These are phyloP conservation scores for Alouatta palliata DNA, from an alignment of 2,113 vertebrate species.

Conservation along the genomic window DNA sequence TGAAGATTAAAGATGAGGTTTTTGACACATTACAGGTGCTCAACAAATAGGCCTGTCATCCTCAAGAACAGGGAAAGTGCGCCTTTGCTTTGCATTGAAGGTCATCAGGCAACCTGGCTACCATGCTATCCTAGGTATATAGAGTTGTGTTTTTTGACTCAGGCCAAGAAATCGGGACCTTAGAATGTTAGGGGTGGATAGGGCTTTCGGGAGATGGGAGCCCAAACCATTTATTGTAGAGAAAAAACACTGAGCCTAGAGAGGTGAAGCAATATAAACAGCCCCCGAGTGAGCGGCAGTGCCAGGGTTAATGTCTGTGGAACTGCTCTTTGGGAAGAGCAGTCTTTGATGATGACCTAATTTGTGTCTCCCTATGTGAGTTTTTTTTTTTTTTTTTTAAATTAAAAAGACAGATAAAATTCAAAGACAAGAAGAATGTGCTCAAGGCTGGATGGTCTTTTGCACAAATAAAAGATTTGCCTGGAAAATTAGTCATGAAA, in stretches of 20 bases:
- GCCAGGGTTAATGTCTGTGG: not conserved
- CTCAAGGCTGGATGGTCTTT: conserved; percentile 80
- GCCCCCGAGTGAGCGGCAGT: not conserved
- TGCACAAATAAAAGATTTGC: conserved; percentile 80
- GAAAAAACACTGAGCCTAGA: not conserved
- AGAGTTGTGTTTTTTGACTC: not conserved
- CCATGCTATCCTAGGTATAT: not conserved
- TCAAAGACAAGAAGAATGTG: conserved; percentile 82
- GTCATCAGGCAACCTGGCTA: not conserved
- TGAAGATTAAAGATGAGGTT: conserved; percentile 20
- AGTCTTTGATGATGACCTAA: conserved; percentile 73
- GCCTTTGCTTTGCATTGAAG: conserved; percentile 14
- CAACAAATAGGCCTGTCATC: conserved; percentile 13
- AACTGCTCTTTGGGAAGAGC: conserved; percentile 15
- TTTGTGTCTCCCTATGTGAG: conserved; percentile 44
- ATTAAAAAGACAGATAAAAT: conserved; percentile 83
- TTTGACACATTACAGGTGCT: conserved; percentile 23
- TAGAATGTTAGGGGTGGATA: not conserved
- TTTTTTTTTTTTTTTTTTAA: conserved; percentile 57
- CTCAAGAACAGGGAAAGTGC: not conserved
- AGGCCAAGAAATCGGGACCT: not conserved
- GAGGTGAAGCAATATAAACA: not conserved
- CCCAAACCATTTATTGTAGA: not conserved
- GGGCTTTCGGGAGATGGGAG: not conserved
- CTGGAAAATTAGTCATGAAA: conserved; percentile 78